Evolutionary conservation across 2,888 invertebrate genomes (phyloP), one percentile per base, ranked within the genome.

Genomic region (Gnatocerus cornutus): DNA sequence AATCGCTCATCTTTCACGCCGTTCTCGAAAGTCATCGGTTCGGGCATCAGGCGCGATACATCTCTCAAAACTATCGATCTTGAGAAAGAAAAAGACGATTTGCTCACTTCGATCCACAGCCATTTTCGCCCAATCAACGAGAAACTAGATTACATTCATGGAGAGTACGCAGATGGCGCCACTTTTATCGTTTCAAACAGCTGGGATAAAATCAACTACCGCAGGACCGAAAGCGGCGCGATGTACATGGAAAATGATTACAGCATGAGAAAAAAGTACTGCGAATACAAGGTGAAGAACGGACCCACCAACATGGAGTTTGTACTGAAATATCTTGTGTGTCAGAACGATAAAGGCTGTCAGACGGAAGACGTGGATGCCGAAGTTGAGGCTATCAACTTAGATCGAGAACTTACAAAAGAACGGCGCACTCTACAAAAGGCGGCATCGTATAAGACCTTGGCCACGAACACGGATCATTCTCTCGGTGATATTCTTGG

Each of bases 41-140:
- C 65, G n/a, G 65, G 56, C 9, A 46, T 65, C 10, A 21, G 46
- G 27, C 37, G 56, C 2, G 65, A 56, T 12, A 53, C 53, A 12
- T 62, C 62, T 4, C 37, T 62, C 48, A 56, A 56, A 12, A 70
- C 72, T 71, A 71, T 71, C 33, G 71, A 75, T 27, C 72, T 73
- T 29, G 78, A 77, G 10, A 77, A 86, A 73, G 85, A 86, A 78
- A 88, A 88, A 75, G 93, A 93, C 80, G 93, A 94, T 84, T 85
- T 94, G 75, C 87, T 94, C 71, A 92, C 92, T 12, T 92, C 95
- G 5, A 88, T 91, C 73, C 90, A 90, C 73, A 95, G 94, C 68
- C 95, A 96, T 85, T 95, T 96, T 86, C 90, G 91, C 74, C 95
- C 95, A 10, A 95, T 95, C 73, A 76, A 81, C 52, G 81, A 80